Conservation (phyloP, 2,113 vertebrate species). For the Pelvicachromis taeniatus region DNA sequence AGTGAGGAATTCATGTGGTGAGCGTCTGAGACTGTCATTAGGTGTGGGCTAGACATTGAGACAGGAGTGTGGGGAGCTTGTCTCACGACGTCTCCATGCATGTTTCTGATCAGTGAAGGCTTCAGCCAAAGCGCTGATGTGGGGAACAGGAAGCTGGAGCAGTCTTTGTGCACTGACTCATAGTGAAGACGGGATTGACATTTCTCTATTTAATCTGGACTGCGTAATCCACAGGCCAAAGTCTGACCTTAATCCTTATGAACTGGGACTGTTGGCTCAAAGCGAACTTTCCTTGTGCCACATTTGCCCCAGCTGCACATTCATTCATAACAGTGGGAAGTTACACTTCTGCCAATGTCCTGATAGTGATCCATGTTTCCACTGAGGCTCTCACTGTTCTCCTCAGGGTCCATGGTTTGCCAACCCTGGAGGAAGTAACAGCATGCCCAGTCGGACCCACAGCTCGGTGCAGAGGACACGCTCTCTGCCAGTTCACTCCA, state of each 20-base stretch:
- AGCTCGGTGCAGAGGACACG: slow-evolving; percentile 96
- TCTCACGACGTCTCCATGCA: too few relatives aligned
- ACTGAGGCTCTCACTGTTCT: too few relatives aligned
- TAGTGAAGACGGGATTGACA: background rate
- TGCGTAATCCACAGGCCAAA: background rate
- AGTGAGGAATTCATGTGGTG: slow-evolving; percentile 36
- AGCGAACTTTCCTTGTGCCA: background rate
- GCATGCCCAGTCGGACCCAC: slow-evolving; percentile 95
- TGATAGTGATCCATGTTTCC: too few relatives aligned
- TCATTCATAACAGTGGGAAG: background rate
- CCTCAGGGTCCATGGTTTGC: slow-evolving; percentile 95
- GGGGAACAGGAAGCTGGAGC: too few relatives aligned
- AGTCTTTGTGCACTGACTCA: background rate
- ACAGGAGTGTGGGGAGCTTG: background rate
- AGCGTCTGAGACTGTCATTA: slow-evolving; percentile 31
- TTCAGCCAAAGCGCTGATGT: background rate
- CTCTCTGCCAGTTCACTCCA: slow-evolving; percentile 93
- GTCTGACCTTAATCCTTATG: background rate
- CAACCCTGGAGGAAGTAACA: slow-evolving; percentile 96
- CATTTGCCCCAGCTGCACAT: background rate
- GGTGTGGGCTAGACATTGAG: slow-evolving; percentile 19
- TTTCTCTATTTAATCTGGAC: background rate
- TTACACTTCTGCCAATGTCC: background rate
- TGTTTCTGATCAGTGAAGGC: background rate
- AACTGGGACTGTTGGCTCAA: background rate